Evolutionary conservation across 2,888 invertebrate genomes (phyloP).

Genomic region (Asteroscopus sphinx): DNA sequence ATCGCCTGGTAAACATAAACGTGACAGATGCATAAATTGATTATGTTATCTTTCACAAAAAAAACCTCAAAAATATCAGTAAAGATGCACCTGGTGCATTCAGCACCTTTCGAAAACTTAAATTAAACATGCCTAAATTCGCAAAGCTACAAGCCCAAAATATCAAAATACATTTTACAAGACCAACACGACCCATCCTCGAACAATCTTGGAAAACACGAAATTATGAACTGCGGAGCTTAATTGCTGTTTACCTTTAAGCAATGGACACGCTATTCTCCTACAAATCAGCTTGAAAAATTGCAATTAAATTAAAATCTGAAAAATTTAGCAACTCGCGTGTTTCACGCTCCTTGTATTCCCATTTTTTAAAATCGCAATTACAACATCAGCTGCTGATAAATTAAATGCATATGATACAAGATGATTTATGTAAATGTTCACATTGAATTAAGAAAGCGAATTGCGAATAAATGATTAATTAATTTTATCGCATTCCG

Average conservation of each 20-base stretch:
- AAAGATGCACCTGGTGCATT: constrained; percentile 5
- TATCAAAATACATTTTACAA: constrained; percentile 23
- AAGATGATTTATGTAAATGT: constrained; percentile 38
- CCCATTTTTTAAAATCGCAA: constrained; percentile 27
- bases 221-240: constrained; percentile 5
- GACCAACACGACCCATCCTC: constrained; percentile 1
- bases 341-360: constrained; percentile 46
- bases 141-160: constrained; percentile 22
- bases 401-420: constrained; percentile 26
- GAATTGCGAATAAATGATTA: constrained; percentile 52
- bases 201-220: neutral
- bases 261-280: constrained; percentile 34
- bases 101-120: constrained; percentile 14
- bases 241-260: constrained; percentile 29
- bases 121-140: constrained; percentile 30
- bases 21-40: neutral
- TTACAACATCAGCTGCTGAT: constrained; percentile 21
- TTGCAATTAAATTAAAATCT: constrained; percentile 27
- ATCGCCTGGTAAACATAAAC: too few relatives aligned
- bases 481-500: constrained; percentile 47
- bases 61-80: constrained; percentile 1
- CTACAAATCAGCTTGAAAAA: constrained; percentile 21
- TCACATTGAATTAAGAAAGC: constrained; percentile 51
- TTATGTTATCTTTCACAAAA: neutral
- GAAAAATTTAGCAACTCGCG: constrained; percentile 24